phyloP scores from a whole-genome alignment of 2,113 vertebrate genomes.

The Manacus vitellinus region DNA sequence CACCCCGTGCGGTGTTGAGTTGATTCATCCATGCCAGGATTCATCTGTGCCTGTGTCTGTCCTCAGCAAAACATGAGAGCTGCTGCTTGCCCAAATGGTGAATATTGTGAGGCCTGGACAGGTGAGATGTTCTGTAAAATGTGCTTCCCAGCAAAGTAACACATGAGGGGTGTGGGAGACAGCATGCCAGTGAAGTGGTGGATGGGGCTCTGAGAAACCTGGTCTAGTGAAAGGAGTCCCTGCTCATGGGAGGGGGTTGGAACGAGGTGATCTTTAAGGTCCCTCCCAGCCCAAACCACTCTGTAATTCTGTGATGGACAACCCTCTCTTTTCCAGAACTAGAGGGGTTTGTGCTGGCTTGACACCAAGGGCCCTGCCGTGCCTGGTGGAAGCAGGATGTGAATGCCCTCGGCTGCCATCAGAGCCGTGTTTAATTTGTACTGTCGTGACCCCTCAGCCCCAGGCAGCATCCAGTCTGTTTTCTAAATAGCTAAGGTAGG shows the following conservation, averaged over 20 bases:
- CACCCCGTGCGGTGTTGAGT: rapidly evolving
- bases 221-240: neutral
- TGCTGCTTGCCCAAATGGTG: neutral
- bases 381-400: neutral
- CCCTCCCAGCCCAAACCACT: neutral
- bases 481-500: neutral
- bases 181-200: no score
- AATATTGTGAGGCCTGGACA: neutral
- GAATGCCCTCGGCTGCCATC: neutral
- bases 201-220: rapidly evolving
- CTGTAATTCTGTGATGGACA: neutral
- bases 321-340: neutral
- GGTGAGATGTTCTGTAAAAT: neutral
- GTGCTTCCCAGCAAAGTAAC: neutral
- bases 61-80: neutral
- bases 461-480: neutral
- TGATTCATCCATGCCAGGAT: neutral
- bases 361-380: neutral
- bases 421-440: neutral
- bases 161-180: no score
- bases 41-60: neutral
- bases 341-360: neutral
- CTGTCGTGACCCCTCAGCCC: neutral
- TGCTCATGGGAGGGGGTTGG: neutral
- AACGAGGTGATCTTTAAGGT: neutral